Conservation (phyloP, 2,797 vertebrate species). For the Lacerta agilis region DNA sequence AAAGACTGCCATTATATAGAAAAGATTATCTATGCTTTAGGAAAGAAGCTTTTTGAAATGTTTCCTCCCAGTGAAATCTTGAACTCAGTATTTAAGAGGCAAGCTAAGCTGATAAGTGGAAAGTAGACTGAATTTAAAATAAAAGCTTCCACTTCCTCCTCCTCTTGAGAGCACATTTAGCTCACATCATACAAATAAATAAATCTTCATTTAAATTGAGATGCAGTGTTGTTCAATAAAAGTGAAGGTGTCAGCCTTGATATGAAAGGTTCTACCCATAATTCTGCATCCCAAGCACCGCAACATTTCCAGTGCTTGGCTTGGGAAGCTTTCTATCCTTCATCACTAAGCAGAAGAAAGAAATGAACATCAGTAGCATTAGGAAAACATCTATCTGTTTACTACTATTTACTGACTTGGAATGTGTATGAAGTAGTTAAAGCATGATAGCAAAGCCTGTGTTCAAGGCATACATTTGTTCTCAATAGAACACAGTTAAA, state of each 20-base stretch:
- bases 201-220: slow-evolving; percentile 10
- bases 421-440: neutral
- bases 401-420: neutral
- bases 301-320: neutral
- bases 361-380: neutral
- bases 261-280: neutral
- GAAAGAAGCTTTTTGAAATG: slow-evolving; percentile 66
- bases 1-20: slow-evolving; percentile 57
- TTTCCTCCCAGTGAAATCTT: slow-evolving; percentile 54
- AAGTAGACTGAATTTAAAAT: slow-evolving; percentile 41
- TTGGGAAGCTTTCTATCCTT: neutral
- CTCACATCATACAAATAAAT: slow-evolving; percentile 26
- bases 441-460: neutral
- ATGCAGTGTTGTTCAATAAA: neutral
- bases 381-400: neutral
- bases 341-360: neutral
- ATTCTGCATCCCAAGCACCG: neutral
- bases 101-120: slow-evolving; percentile 60
- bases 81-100: slow-evolving; percentile 43
- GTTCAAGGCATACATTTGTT: neutral
- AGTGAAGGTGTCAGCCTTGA: neutral
- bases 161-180: slow-evolving; percentile 35
- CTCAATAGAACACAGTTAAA: neutral
- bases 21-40: slow-evolving; percentile 72
- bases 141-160: slow-evolving; percentile 11